These are phyloP conservation scores for Sebastiscus albofasciatus DNA, from an alignment of 2,797 vertebrate species.

Conservation along the genomic window DNA sequence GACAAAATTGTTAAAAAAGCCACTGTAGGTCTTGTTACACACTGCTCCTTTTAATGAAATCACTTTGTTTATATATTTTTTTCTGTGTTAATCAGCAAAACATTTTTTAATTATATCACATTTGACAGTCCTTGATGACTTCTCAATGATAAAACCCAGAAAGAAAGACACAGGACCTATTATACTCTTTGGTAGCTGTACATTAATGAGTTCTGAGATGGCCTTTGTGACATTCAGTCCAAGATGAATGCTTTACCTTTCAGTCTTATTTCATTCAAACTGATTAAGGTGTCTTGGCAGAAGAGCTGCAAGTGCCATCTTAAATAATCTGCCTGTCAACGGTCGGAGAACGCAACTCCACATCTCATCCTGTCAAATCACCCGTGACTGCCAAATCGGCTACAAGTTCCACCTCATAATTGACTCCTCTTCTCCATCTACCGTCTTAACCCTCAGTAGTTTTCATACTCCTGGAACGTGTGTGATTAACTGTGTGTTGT, in stretches of 20 bases:
- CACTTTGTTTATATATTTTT: no score
- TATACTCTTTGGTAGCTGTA: not conserved
- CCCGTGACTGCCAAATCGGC: slow-evolving; percentile 1
- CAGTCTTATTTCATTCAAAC: slow-evolving; percentile 21
- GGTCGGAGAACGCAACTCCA: not conserved
- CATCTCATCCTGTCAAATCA: slow-evolving; percentile 15
- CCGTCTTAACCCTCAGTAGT: no score
- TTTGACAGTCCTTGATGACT: not conserved
- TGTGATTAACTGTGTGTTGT: not conserved
- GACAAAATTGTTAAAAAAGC: no score
- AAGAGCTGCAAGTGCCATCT: slow-evolving; percentile 7
- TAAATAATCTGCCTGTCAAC: slow-evolving; percentile 24
- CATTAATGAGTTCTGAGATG: slow-evolving; percentile 1
- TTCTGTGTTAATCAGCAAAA: no score
- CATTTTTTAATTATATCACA: fast-evolving
- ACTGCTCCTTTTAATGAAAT: no score
- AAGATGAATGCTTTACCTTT: slow-evolving; percentile 23
- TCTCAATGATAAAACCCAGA: not conserved
- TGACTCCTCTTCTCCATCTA: not conserved
- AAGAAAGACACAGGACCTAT: not conserved
- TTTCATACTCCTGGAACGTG: not conserved
- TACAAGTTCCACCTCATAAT: not conserved
- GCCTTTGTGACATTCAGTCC: slow-evolving; percentile 15
- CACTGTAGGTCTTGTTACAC: no score
- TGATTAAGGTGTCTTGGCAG: slow-evolving; percentile 28